Conservation (phyloP, 23 tunicate species). For the Oikopleura vanhoeffeni region DNA sequence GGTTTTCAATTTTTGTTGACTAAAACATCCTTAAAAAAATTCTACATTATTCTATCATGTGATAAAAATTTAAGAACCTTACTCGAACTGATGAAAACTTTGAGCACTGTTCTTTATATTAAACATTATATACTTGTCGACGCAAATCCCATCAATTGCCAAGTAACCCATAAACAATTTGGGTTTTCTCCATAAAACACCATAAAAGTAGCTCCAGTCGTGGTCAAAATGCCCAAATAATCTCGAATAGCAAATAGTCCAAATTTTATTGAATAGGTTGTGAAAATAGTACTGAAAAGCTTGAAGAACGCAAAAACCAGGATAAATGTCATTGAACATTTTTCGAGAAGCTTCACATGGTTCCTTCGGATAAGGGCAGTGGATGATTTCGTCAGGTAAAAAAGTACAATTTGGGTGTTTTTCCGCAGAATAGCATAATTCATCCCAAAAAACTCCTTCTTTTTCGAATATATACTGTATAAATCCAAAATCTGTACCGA, state of each 20-base stretch:
- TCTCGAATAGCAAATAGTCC: too few relatives aligned
- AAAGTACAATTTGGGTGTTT: neutral
- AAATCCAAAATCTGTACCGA: neutral
- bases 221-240: too few relatives aligned
- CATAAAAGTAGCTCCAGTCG: neutral
- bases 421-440: neutral
- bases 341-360: neutral
- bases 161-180: neutral
- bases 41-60: too few relatives aligned
- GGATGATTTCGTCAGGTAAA: neutral
- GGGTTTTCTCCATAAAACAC: neutral
- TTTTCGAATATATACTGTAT: neutral
- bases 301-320: neutral
- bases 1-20: too few relatives aligned
- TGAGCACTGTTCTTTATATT: neutral
- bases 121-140: neutral
- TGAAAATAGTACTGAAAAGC: too few relatives aligned
- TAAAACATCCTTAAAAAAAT: too few relatives aligned
- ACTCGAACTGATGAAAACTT: too few relatives aligned
- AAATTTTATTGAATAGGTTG: too few relatives aligned
- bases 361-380: neutral
- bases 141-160: neutral
- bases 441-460: constrained; percentile 3
- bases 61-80: too few relatives aligned
- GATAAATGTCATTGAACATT: neutral